Conservation (phyloP, 2,888 invertebrate genomes). For the Zhuqinia jingwanae region DNA sequence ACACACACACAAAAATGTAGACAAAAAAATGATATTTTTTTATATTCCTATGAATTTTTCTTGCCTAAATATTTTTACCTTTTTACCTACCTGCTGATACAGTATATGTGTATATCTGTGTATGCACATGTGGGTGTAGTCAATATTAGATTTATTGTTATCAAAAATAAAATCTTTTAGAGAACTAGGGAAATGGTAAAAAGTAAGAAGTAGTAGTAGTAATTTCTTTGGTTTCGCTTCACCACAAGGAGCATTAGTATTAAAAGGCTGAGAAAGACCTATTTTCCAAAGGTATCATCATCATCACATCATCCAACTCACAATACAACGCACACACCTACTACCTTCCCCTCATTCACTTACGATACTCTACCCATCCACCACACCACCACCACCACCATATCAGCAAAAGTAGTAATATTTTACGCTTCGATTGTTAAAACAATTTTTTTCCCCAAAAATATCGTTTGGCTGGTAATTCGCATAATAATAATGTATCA, state of each 20-base stretch:
- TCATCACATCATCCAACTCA: not conserved
- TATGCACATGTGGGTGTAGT: too few species aligned
- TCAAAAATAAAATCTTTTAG: not conserved
- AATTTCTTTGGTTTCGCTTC: constrained; percentile 51
- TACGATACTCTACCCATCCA: too few species aligned
- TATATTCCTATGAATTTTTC: too few species aligned
- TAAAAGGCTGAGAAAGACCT: constrained; percentile 32
- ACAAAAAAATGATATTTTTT: too few species aligned
- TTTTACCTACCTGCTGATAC: too few species aligned
- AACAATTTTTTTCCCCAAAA: not conserved
- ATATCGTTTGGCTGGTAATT: not conserved
- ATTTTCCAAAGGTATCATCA: constrained; percentile 28
- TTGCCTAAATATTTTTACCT: too few species aligned
- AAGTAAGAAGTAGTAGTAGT: constrained; percentile 4
- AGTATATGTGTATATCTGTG: too few species aligned
- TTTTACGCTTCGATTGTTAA: constrained; percentile 30
- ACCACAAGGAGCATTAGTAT: constrained; percentile 53
- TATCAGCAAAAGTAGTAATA: too few species aligned
- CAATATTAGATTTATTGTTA: too few species aligned
- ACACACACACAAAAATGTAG: too few species aligned
- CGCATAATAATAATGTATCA: constrained; percentile 33
- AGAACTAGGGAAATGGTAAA: not conserved
- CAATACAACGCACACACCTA: constrained; percentile 13
- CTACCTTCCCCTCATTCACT: not conserved
- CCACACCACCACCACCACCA: too few species aligned